A percentile compares a stretch with the other conserved stretches of the same genome.
Conservation (phyloP, 2,888 invertebrate genomes). For the Rhamphomyia laevipes region DNA sequence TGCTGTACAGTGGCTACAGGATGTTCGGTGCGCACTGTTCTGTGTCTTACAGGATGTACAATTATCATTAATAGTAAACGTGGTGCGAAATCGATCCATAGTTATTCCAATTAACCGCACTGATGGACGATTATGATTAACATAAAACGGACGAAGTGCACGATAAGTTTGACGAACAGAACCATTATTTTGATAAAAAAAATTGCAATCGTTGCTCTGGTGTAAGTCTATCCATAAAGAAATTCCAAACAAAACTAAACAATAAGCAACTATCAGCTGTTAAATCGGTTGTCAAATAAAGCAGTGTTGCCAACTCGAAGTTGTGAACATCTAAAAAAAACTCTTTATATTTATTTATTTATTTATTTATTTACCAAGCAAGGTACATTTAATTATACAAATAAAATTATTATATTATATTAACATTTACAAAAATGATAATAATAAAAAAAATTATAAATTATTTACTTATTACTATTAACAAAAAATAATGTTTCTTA, state of each 20-base stretch:
- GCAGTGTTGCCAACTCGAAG: background rate
- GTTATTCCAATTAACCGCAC: conserved; percentile 7
- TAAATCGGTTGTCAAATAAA: background rate
- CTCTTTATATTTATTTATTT: background rate
- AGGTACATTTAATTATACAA: no score
- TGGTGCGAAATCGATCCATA: conserved; percentile 9
- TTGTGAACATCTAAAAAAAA: background rate
- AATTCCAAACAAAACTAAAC: background rate
- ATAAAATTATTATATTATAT: no score
- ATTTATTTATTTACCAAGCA: background rate
- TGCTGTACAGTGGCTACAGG: conserved; percentile 8
- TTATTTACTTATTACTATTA: no score
- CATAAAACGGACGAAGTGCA: conserved; percentile 2
- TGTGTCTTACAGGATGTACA: conserved; percentile 7
- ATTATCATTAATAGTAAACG: conserved; percentile 8
- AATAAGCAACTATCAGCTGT: background rate
- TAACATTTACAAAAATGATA: no score
- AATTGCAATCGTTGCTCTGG: background rate
- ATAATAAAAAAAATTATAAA: no score
- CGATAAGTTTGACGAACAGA: conserved; percentile 2
- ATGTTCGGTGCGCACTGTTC: conserved; percentile 9
- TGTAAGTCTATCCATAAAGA: background rate
- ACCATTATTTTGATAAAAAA: background rate
- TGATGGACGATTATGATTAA: conserved; percentile 6
- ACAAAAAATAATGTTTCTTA: no score